Evolutionary conservation across 2,113 vertebrate species (phyloP).

Genomic region (Aphelocoma coerulescens): DNA sequence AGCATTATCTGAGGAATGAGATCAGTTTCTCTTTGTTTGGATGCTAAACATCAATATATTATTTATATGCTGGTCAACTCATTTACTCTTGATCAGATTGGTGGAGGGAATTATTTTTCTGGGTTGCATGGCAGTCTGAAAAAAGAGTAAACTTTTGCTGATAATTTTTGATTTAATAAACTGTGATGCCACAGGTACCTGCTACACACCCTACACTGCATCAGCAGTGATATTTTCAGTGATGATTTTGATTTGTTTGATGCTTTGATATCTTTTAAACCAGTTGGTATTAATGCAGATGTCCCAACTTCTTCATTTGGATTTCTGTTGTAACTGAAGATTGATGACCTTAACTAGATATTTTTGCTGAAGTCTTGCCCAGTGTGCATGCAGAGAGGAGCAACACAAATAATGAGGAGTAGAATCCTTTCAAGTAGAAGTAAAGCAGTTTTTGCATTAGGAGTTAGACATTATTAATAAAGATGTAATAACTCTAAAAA

Average conservation of each 20-base stretch:
- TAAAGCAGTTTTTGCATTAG: background rate
- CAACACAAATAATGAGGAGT: constrained; percentile 1
- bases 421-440: background rate
- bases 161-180: background rate
- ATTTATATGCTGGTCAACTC: background rate
- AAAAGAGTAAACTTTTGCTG: background rate
- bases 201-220: background rate
- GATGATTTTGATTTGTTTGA: background rate
- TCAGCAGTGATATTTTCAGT: background rate
- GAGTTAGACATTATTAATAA: background rate
- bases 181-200: background rate
- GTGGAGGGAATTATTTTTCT: background rate
- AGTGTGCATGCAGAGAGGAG: background rate
- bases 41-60: background rate
- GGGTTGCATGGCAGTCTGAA: background rate
- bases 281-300: constrained; percentile 56
- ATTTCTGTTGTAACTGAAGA: constrained; percentile 51
- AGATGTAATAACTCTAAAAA: background rate
- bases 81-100: background rate
- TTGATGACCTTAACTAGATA: constrained; percentile 49
- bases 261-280: constrained; percentile 64
- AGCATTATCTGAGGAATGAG: background rate
- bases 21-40: background rate
- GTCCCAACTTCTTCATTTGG: constrained; percentile 42
- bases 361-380: constrained; percentile 31